Base-by-base conservation (phyloP, 2,888 invertebrate genomes). In the Neria commutata region DNA sequence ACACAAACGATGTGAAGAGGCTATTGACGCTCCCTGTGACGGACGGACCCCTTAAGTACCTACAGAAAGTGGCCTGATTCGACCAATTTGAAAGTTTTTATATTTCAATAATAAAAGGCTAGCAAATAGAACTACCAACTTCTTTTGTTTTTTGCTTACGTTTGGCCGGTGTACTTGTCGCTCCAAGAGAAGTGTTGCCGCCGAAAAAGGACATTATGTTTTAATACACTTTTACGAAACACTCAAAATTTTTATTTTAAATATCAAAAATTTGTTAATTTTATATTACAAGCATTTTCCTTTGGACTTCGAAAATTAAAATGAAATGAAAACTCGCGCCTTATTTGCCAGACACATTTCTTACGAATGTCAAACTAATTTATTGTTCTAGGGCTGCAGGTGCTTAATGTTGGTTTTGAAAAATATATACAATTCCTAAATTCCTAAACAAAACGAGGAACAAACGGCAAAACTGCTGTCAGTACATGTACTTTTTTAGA, bases 91-190 rank as follows among this genome's bases (percentile, higher is more conserved):
- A 54, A n/a, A n/a, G n/a, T n/a, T n/a, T n/a, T n/a, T n/a, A n/a
- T n/a, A n/a, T 24, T 25, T 17, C 26, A 55, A 37, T 23, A 21
- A 56, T 60, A 3, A 21, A 47, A 23, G 23, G 26, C 48, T 21
- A 17, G 57, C 60, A 54, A 55, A 42, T 47, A 58, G 58, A 56
- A 52, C 23, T 21, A 10, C 25, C 17, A 78, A 67, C n/a, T 6
- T 3, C 21, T 24, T 26, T 50, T 10, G 46, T 11, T 23, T 34
- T 49, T 23, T 42, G 72, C 85, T 84, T 79, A 87, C 87, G 86
- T 83, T 87, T 87, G 19, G 86, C 82, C 62, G 81, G 81, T 54
- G 81, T 81, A 68, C 81, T 81, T 40, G 85, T 83, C 48, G 84
- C 78, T 16, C 86, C 86, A 61, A 86, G 83, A 29, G 78, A 77